These are phyloP conservation scores for Leptothorax acervorum DNA, from an alignment of 2,888 invertebrate genomes.

Conservation along the genomic window DNA sequence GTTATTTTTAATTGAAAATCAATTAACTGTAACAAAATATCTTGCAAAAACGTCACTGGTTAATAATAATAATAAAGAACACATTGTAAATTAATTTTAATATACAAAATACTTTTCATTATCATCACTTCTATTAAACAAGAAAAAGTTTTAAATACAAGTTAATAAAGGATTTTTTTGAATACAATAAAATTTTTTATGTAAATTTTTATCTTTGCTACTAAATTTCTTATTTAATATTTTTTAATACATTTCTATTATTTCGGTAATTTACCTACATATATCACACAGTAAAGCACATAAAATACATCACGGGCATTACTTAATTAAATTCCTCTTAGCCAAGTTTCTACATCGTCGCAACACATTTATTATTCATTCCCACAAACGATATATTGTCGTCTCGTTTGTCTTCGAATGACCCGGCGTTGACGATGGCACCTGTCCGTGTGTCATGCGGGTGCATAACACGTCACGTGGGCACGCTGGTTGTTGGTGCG, in stretches of 20 bases:
- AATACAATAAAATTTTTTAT: background rate
- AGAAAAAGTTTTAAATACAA: background rate
- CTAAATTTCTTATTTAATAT: background rate
- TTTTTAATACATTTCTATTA: background rate
- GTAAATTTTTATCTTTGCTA: conserved; percentile 11
- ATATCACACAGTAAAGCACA: background rate
- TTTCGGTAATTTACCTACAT: background rate
- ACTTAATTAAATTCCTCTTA: conserved; percentile 34
- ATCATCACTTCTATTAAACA: background rate
- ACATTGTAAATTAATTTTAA: background rate
- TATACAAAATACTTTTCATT: background rate
- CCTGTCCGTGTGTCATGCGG: conserved; percentile 72
- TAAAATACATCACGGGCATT: background rate
- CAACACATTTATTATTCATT: conserved; percentile 34
- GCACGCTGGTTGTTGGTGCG: conserved; percentile 64
- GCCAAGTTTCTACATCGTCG: conserved; percentile 33
- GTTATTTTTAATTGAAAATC: background rate
- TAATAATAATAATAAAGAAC: conserved; percentile 7
- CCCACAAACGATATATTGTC: conserved; percentile 45
- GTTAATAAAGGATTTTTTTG: background rate
- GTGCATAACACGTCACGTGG: conserved; percentile 75
- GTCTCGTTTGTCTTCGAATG: conserved; percentile 53
- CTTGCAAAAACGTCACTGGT: background rate
- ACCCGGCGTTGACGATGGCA: conserved; percentile 63
- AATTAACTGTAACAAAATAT: background rate